A percentile compares a stretch with the other conserved stretches of the same genome.
Conservation (phyloP, 1,140 invertebrate genomes). For the Vanessa atalanta region DNA sequence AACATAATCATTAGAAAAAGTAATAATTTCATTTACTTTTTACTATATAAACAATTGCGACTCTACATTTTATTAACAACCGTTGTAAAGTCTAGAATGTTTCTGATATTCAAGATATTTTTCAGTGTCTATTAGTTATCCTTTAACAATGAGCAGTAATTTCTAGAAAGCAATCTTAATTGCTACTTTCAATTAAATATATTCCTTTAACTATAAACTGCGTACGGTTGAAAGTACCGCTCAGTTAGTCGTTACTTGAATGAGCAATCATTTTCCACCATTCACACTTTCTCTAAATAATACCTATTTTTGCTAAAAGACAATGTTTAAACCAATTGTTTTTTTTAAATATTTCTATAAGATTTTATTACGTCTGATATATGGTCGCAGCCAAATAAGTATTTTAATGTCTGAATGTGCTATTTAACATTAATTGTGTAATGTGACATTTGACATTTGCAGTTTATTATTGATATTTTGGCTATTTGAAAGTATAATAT, state of each 20-base stretch:
- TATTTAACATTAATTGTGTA: no score
- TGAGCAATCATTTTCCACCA: slow-evolving; percentile 31
- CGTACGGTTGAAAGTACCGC: slow-evolving; percentile 26
- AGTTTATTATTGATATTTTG: no score
- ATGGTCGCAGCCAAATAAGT: no score
- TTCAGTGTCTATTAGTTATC: slow-evolving; percentile 21
- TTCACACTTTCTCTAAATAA: slow-evolving; percentile 17
- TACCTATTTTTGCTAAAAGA: neutral
- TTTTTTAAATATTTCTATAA: neutral
- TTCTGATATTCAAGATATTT: slow-evolving; percentile 12
- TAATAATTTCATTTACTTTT: slow-evolving; percentile 23
- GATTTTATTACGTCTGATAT: no score
- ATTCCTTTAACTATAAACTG: slow-evolving; percentile 39
- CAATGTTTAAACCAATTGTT: neutral
- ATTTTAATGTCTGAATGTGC: no score
- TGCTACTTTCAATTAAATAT: slow-evolving; percentile 46
- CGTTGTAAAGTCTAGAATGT: neutral
- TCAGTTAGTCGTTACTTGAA: slow-evolving; percentile 26
- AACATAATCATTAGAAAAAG: no score
- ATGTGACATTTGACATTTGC: no score
- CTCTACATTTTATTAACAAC: slow-evolving; percentile 5
- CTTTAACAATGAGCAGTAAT: slow-evolving; percentile 31
- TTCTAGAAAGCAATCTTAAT: slow-evolving; percentile 45
- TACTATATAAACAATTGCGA: neutral
- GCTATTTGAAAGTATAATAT: no score